Evolutionary conservation across 2,888 invertebrate genomes (phyloP).

Genomic region (Eulithis prunata): DNA sequence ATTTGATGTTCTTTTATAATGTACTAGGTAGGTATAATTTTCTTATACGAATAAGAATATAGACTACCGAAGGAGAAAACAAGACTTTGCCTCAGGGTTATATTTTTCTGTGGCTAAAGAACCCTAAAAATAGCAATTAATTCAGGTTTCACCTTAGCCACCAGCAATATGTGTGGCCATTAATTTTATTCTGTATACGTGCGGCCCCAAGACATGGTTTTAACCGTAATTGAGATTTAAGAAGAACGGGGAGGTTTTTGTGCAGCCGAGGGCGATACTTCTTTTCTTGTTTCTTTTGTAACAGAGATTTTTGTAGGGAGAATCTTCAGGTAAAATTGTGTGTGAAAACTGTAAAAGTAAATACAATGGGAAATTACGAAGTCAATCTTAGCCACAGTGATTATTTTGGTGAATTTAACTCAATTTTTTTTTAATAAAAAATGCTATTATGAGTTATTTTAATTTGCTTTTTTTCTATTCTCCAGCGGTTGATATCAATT

Average conservation of each 20-base stretch:
- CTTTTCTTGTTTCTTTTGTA: slow-evolving; percentile 28
- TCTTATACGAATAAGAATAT: no score
- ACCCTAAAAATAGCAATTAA: slow-evolving; percentile 35
- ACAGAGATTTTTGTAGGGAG: background rate
- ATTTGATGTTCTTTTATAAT: no score
- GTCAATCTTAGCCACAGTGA: no score
- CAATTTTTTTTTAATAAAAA: no score
- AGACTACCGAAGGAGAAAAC: background rate
- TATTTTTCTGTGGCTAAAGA: slow-evolving; percentile 3
- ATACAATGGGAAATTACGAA: no score
- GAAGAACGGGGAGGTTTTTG: slow-evolving; percentile 74
- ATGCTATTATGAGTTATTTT: no score
- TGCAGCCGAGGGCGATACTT: slow-evolving; percentile 51
- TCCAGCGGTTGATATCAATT: no score
- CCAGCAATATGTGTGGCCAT: slow-evolving; percentile 81
- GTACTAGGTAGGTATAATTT: no score
- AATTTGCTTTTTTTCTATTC: no score
- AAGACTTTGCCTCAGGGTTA: background rate
- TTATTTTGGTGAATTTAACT: no score
- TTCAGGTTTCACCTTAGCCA: slow-evolving; percentile 42
- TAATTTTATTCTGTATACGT: slow-evolving; percentile 83
- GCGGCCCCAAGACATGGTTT: slow-evolving; percentile 79
- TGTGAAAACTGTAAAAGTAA: background rate
- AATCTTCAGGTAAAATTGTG: background rate
- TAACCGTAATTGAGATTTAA: slow-evolving; percentile 84